phyloP scores from a whole-genome alignment of 2,113 vertebrate genomes.

The Siniperca knerii region DNA sequence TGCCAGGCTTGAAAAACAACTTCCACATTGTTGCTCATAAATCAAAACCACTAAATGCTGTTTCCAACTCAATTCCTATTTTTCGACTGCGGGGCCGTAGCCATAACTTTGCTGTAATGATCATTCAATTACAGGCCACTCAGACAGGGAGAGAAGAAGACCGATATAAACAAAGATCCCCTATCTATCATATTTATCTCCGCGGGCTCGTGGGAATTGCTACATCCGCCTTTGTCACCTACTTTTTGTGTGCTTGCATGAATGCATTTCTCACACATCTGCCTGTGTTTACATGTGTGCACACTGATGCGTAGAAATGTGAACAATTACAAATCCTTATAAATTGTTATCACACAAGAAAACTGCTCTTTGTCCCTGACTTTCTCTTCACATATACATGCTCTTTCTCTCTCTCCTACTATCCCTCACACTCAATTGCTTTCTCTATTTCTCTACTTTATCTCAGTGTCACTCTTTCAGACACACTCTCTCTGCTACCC shows the following conservation, averaged over 20 bases:
- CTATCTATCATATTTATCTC: conserved; percentile 68
- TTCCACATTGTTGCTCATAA: conserved; percentile 74
- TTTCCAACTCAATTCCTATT: conserved; percentile 69
- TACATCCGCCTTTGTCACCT: conserved; percentile 46
- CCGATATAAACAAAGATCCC: conserved; percentile 45
- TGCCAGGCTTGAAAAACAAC: conserved; percentile 71
- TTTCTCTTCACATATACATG: conserved; percentile 12
- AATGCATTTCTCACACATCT: conserved; percentile 22
- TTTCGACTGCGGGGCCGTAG: conserved; percentile 51
- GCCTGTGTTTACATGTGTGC: conserved; percentile 45
- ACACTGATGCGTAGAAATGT: conserved; percentile 14
- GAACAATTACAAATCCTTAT: conserved; percentile 33
- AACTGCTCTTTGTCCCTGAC: conserved; percentile 11
- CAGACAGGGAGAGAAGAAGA: conserved; percentile 58
- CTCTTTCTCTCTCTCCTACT: not conserved
- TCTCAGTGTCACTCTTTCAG: conserved; percentile 50
- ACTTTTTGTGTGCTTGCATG: conserved; percentile 42
- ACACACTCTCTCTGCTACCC: conserved; percentile 13
- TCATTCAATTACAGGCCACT: conserved; percentile 77
- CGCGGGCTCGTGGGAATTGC: conserved; percentile 50
- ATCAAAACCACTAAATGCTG: conserved; percentile 81
- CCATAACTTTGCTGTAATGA: conserved; percentile 75
- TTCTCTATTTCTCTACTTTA: conserved; percentile 50
- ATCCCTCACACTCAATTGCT: conserved; percentile 51
- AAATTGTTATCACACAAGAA: conserved; percentile 34